These are phyloP conservation scores for Poecilus cupreus DNA, from an alignment of 2,888 invertebrate genomes.

Conservation along the genomic window DNA sequence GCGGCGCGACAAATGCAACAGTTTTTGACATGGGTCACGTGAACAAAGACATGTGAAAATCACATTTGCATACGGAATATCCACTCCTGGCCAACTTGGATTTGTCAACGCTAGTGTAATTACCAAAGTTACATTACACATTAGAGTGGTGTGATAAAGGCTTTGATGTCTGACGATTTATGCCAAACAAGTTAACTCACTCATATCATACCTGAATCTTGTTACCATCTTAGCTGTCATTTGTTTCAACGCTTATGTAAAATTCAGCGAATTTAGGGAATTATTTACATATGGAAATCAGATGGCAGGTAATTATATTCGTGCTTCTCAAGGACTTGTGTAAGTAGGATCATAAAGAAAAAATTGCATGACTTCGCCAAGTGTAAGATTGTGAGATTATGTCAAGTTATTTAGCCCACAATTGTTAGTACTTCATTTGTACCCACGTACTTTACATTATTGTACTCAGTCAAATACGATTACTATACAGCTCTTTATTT, in stretches of 20 bases:
- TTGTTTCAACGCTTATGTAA: not conserved
- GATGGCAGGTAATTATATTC: slow-evolving; percentile 30
- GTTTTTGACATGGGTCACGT: slow-evolving; percentile 56
- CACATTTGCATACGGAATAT: slow-evolving; percentile 52
- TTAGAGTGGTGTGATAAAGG: slow-evolving; percentile 36
- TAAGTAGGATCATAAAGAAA: slow-evolving; percentile 18
- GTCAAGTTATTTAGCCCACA: slow-evolving; percentile 27
- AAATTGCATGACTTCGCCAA: slow-evolving; percentile 23
- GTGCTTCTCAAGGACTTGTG: slow-evolving; percentile 29
- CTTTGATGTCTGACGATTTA: slow-evolving; percentile 51
- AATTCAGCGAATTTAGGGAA: not conserved
- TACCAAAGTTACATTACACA: slow-evolving; percentile 54
- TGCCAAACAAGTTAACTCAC: not conserved
- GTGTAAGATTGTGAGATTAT: slow-evolving; percentile 1
- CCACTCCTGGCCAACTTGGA: slow-evolving; percentile 21
- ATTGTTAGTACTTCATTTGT: not conserved
- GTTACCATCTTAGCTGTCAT: not conserved
- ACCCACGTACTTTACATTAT: not conserved
- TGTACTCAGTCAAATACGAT: not conserved
- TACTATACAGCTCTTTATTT: not conserved
- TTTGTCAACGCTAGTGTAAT: slow-evolving; percentile 40
- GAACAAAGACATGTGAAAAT: slow-evolving; percentile 57
- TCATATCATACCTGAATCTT: slow-evolving; percentile 21
- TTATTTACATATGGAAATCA: slow-evolving; percentile 43
- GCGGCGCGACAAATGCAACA: slow-evolving; percentile 38